Base-by-base conservation (phyloP, 1,140 invertebrate species). In the Bombus sylvicola region DNA sequence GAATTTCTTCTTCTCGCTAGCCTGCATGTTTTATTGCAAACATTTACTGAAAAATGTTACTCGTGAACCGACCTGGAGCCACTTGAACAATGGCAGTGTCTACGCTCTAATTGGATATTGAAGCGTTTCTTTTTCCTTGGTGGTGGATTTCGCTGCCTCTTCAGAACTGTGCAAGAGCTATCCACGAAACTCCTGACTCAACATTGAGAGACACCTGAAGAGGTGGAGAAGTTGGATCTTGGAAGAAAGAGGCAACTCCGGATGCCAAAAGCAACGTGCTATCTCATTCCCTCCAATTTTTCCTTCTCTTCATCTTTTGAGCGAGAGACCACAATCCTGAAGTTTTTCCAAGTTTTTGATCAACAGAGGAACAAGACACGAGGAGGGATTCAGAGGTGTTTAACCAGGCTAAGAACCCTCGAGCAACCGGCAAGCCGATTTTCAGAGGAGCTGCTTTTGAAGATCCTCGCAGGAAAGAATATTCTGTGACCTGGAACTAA, bases 401-500 rank as follows among this genome's bases (percentile, higher is more conserved):
- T 73, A 81, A 81, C 6, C 47, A 25, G 3, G 28, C 78, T 53
- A 22, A 53, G 47, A 71, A 28, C 18, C 28, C 34, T 53, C 43
- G 18, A 22, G 47, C 2, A 66, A 37, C 43, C 6, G 9, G 37
- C 18, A 41, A 53, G 15, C 15, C 41, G 37, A 81, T 62, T 81
- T 73, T 43, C 57, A 62, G 28, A 0, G 6, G 1, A 9, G 25
- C 28, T 15, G 59, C 34, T 31, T 18, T 15, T n/a, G 9, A 66
- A 25, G 8, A 74, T 82, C 15, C 37, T 28, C 13, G n/a, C 22
- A 22, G 39, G 72, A 83, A 76, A 25, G 25, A 37, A 68, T 75
- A 18, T 43, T 12, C 62, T 3, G 12, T 74, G 81, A 77, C 81
- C 62, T 68, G 43, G 81, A 83, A 77, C 18, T 39, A 66, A 76